Conservation (phyloP, 2,113 vertebrate genomes). For the Nothocercus julius region DNA sequence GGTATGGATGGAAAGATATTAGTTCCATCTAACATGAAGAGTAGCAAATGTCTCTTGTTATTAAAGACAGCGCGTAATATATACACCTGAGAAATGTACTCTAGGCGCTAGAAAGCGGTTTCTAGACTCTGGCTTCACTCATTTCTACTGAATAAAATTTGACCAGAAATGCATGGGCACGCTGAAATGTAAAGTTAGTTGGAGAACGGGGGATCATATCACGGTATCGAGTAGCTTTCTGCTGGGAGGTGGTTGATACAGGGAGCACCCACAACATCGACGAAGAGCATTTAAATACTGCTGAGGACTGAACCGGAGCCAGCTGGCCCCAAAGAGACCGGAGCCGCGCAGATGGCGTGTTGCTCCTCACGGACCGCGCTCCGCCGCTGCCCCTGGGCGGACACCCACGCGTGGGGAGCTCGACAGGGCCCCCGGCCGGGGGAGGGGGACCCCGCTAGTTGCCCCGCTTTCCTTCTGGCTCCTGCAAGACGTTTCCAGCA, state of each 20-base stretch:
- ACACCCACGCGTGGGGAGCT: neutral
- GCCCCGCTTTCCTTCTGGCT: neutral
- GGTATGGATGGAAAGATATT: conserved; percentile 44
- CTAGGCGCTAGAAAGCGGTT: neutral
- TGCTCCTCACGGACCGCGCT: neutral
- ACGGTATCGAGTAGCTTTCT: neutral
- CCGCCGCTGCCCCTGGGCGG: neutral
- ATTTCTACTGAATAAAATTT: neutral
- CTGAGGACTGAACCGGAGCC: neutral
- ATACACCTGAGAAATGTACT: conserved; percentile 52
- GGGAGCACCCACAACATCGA: neutral
- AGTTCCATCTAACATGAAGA: conserved; percentile 63
- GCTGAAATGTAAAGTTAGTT: conserved; percentile 31
- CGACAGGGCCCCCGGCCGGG: neutral
- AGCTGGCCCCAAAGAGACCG: neutral
- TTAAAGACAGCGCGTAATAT: conserved; percentile 34
- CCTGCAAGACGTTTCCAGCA: neutral
- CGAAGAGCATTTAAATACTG: neutral
- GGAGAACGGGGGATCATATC: neutral
- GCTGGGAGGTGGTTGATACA: neutral
- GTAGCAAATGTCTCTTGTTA: conserved; percentile 27
- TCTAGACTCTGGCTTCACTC: neutral
- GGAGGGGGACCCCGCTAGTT: neutral
- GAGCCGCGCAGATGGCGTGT: neutral
- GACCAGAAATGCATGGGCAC: conserved; percentile 23